Evolutionary conservation across 53 echinoderm and acorn worm species (phyloP), one percentile per base, ranked within the genome.

Genomic region (Antedon mediterranea): DNA sequence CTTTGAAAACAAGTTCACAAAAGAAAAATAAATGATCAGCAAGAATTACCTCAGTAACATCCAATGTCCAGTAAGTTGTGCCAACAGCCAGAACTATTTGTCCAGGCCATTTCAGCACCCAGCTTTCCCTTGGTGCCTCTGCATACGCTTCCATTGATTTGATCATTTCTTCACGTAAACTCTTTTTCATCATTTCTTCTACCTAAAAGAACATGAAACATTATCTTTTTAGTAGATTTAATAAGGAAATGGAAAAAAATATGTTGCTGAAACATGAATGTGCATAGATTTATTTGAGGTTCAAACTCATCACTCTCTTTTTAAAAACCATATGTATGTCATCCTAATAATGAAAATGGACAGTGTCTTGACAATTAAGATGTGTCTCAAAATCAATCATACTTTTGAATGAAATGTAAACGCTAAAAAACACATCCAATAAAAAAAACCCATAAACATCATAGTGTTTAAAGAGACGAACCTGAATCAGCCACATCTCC

Each of bases 401-500:
- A 74, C 29, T 74, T 28, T 18, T 14, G 28, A 27, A 9, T 43
- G 20, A 57, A 23, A 32, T 43, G 41, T 8, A 78, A 13, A 3
- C 43, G 70, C 15, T 15, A 44, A 18, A 44, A 15, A 18, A n/a
- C n/a, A n/a, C n/a, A n/a, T n/a, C n/a, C n/a, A n/a, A n/a, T n/a
- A n/a, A n/a, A n/a, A n/a, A n/a, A n/a, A n/a, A n/a, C n/a, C n/a
- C n/a, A n/a, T n/a, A n/a, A 18, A 44, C 70, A 44, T 44, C 70
- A 44, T 15, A 26, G 26, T 44, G 70, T 44, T 73, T 73, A 30
- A 7, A 77, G n/a, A n/a, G n/a, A n/a, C n/a, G n/a, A 28, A 93
- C 93, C 90, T 93, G 93, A 37, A 93, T 93, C 11, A 93, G 90
- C 93, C 93, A 93, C 78, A 84, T 93, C 77, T 93, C 93, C 32